These are phyloP conservation scores for Fabriciana adippe DNA, from an alignment of 2,888 invertebrate genomes.

Conservation along the genomic window DNA sequence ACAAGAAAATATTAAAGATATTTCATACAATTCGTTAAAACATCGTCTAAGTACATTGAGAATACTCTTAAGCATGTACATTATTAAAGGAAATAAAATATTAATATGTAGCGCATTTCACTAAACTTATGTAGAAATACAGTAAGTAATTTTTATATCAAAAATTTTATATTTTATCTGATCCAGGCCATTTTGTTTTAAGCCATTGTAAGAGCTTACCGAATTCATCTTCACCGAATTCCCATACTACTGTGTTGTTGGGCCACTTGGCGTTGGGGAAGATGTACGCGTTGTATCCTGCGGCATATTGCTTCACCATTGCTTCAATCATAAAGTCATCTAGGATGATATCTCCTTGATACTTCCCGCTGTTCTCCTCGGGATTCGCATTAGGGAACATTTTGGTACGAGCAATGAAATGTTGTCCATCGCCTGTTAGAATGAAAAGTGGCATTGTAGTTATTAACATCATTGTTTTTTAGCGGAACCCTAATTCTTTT, in stretches of 20 bases:
- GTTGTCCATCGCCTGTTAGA: slow-evolving; percentile 50
- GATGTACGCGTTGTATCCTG: slow-evolving; percentile 65
- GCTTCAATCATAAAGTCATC: slow-evolving; percentile 64
- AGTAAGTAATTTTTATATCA: too few relatives aligned
- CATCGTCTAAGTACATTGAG: too few relatives aligned
- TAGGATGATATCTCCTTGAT: slow-evolving; percentile 69
- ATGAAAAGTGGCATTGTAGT: not conserved
- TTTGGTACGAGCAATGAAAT: slow-evolving; percentile 47
- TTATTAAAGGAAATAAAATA: too few relatives aligned
- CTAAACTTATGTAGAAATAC: too few relatives aligned
- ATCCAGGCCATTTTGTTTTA: too few relatives aligned
- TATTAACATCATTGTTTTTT: too few relatives aligned
- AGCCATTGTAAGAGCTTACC: slow-evolving; percentile 49
- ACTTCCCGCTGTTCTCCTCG: slow-evolving; percentile 69
- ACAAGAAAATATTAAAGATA: too few relatives aligned
- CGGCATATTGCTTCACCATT: slow-evolving; percentile 60
- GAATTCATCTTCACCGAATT: slow-evolving; percentile 63
- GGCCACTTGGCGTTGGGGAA: slow-evolving; percentile 70
- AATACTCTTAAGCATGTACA: too few relatives aligned
- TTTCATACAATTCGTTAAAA: too few relatives aligned
- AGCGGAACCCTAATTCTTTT: too few relatives aligned
- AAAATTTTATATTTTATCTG: too few relatives aligned
- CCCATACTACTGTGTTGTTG: slow-evolving; percentile 64
- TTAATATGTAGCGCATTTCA: too few relatives aligned
- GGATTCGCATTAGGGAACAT: slow-evolving; percentile 51